Base-by-base conservation (phyloP, 2,888 invertebrate species). In the Macrophya alboannulata region DNA sequence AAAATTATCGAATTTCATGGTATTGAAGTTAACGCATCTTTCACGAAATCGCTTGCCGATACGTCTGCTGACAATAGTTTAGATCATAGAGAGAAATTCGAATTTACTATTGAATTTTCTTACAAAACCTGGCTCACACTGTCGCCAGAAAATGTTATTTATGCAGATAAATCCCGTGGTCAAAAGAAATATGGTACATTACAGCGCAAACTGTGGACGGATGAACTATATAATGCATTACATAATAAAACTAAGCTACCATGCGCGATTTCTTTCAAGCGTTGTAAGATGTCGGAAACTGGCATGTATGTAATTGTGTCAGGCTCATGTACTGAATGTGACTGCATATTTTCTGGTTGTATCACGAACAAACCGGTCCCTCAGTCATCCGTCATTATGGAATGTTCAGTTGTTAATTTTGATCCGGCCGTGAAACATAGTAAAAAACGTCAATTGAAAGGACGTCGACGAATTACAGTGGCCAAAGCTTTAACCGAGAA, bases 301-400 rank as follows among this genome's bases (percentile, higher is more conserved):
- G 68, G 68, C 43, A 65, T 65, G 17, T 83, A 82, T 48, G 17
- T 65, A 12, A 83, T n/a, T 51, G 82, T 83, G 17, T 15, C 43
- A 12, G 82, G 82, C 21, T 68, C 83, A 48, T 83, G 83, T 68
- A 37, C 68, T n/a, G 83, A 83, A 83, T 83, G 83, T 48, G 37
- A 37, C 10, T 83, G 68, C 68, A 45, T 8, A 65, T 83, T 83
- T 83, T 31, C 43, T n/a, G 68, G 83, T n/a, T 68, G 48, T 12
- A 37, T 68, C 68, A 45, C 12, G 37, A 83, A 83, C 68, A 83
- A 68, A 68, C 83, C 68, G 5, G 40, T 37, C 4, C 17, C 68
- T 1, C 37, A 68, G 10, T 65, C 68, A 15, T 25, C 21, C n/a
- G 83, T 83, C n/a, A 68, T 12, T 45, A 83, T 83, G 68, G 68